phyloP scores from a whole-genome alignment of 2,888 invertebrate species.

The Parascotia fuliginaria region DNA sequence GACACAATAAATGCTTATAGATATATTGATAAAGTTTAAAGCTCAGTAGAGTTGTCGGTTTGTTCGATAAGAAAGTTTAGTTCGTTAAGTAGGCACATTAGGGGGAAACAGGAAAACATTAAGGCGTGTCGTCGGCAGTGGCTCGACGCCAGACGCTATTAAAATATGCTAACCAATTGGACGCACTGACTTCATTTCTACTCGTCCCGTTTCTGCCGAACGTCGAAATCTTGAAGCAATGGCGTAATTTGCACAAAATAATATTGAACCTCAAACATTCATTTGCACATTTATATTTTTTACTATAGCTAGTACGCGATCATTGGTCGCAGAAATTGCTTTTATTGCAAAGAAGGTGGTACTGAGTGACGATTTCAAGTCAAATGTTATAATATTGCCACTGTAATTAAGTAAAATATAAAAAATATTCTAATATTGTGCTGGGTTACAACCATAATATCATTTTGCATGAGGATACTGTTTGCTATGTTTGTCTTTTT shows the following conservation, averaged over 20 bases:
- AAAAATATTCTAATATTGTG: too few species aligned
- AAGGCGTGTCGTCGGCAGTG: slow-evolving; percentile 73
- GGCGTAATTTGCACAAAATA: slow-evolving; percentile 64
- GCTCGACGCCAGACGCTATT: slow-evolving; percentile 78
- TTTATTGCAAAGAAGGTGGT: not conserved
- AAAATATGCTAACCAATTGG: slow-evolving; percentile 81
- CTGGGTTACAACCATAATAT: too few species aligned
- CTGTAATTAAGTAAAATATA: too few species aligned
- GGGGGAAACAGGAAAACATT: slow-evolving; percentile 81
- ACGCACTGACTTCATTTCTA: slow-evolving; percentile 65
- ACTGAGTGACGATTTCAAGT: too few species aligned
- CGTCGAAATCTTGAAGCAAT: slow-evolving; percentile 57
- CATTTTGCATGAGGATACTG: too few species aligned
- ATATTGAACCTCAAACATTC: slow-evolving; percentile 59
- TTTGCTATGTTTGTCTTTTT: too few species aligned
- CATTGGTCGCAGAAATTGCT: not conserved
- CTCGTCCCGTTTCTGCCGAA: slow-evolving; percentile 52
- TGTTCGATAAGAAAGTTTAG: slow-evolving; percentile 82
- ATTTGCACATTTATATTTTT: slow-evolving; percentile 50
- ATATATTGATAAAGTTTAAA: slow-evolving; percentile 69
- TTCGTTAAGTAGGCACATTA: slow-evolving; percentile 83
- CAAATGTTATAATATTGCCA: too few species aligned
- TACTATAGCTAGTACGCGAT: not conserved
- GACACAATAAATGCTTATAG: slow-evolving; percentile 55
- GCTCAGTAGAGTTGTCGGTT: slow-evolving; percentile 70